These are phyloP conservation scores for Ciconia boyciana DNA, from an alignment of 2,113 vertebrate genomes.

Conservation along the genomic window DNA sequence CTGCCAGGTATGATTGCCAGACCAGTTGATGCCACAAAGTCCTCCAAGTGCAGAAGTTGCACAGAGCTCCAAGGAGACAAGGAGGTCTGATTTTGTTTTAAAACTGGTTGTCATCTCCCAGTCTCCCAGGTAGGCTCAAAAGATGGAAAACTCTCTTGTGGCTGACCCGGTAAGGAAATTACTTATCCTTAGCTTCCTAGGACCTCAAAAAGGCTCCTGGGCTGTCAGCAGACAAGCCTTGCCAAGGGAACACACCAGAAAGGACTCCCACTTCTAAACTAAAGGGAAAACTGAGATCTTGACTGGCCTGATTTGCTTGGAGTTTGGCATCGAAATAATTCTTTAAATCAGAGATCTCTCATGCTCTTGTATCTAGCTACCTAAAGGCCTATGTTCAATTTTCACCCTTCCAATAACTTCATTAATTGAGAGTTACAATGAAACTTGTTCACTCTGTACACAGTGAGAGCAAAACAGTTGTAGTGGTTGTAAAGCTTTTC, in stretches of 20 bases:
- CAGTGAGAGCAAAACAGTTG: background rate
- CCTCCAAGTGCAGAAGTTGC: background rate
- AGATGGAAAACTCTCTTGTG: background rate
- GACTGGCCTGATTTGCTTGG: background rate
- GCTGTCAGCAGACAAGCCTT: background rate
- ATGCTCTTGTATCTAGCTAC: background rate
- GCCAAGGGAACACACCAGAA: background rate
- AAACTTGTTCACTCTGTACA: background rate
- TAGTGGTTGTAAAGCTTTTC: background rate
- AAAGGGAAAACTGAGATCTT: background rate
- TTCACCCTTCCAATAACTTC: background rate
- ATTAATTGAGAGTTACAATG: background rate
- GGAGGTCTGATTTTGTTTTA: background rate
- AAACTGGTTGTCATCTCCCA: background rate
- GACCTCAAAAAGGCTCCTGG: background rate
- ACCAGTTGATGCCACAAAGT: background rate
- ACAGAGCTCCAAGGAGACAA: background rate
- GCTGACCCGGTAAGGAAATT: background rate
- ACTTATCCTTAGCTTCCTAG: background rate
- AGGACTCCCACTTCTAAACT: background rate
- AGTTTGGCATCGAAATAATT: background rate
- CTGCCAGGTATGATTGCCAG: background rate
- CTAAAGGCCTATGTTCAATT: background rate
- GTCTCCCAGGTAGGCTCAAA: background rate
- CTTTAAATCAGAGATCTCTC: background rate